Base-by-base conservation (phyloP, 1,140 invertebrate species). In the Trichonephila clavata region DNA sequence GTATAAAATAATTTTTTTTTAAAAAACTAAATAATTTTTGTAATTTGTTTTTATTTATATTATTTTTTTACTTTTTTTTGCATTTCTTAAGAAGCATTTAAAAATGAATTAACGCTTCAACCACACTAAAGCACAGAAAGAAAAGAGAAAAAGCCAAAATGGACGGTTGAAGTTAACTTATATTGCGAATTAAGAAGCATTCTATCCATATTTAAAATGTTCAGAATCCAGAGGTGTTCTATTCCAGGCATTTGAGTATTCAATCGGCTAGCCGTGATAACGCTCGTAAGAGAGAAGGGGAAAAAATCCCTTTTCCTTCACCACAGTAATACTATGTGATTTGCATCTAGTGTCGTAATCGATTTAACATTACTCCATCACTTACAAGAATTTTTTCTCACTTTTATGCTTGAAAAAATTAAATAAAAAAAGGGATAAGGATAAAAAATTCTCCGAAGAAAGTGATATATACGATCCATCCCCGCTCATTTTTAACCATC, bases 311-410 rank as follows among this genome's bases (percentile, higher is more conserved):
- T 60, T 18, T 43, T 63, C 60, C 63, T 57, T 84, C 86, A 43
- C 86, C 61, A 57, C 86, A 87, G 65, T 87, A 87, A 87, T 87
- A 32, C 61, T 63, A 63, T 63, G 86, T 63, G 86, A 87, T 87
- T 87, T 87, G 39, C 86, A 39, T 87, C 86, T 39, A 87, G 32
- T 87, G 39, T 63, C 59, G 18, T 87, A 63, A 87, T 87, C 86
- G 86, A 87, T 87, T 87, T 87, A 63, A 61, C 86, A 87, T 87
- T 87, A 87, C 86, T 87, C 50, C 50, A 83, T 83, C 81, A 87
- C 86, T 87, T 57, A 87, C 32, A 86, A 24, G 14, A 20, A 59
- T 59, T 84, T 84, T 84, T 84, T 84, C 27, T 39, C 13, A 77
- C 71, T 77, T 77, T 77, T 27, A 39, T 16, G 27, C 71, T 77